Conservation (phyloP, 1,140 invertebrate genomes). For the Drosophila orena region DNA sequence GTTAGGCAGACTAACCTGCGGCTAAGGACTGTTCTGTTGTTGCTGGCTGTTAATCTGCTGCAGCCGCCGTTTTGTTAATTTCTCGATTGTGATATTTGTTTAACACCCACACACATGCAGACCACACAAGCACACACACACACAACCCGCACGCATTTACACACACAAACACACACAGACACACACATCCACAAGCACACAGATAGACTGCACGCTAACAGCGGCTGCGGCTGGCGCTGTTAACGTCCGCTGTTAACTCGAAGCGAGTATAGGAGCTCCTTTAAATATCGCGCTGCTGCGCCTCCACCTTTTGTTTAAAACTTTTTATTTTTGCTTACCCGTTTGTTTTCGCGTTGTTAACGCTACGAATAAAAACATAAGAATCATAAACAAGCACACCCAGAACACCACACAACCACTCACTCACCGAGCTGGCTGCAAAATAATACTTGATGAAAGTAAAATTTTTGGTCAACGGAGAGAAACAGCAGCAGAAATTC, state of each 20-base stretch:
- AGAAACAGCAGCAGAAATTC: slow-evolving; percentile 20
- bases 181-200: slow-evolving; percentile 32
- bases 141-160: slow-evolving; percentile 9
- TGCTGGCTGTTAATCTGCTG: slow-evolving; percentile 57
- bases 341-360: slow-evolving; percentile 66
- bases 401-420: slow-evolving; percentile 9
- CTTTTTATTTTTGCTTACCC: slow-evolving; percentile 51
- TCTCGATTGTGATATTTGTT: slow-evolving; percentile 83
- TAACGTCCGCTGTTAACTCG: slow-evolving; percentile 48
- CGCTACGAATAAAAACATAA: slow-evolving; percentile 57
- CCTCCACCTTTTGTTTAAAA: slow-evolving; percentile 39
- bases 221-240: slow-evolving; percentile 67
- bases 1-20: slow-evolving; percentile 10
- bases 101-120: slow-evolving; percentile 59
- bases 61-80: slow-evolving; percentile 81
- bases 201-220: slow-evolving; percentile 72
- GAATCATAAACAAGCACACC: slow-evolving; percentile 28
- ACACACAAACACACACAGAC: slow-evolving; percentile 19
- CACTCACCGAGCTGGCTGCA: slow-evolving; percentile 41
- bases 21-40: slow-evolving; percentile 32
- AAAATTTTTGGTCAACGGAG: slow-evolving; percentile 60
- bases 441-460: slow-evolving; percentile 77
- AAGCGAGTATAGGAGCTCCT: slow-evolving; percentile 20
- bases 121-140: slow-evolving; percentile 29
- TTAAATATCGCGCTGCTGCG: slow-evolving; percentile 63